Conservation (phyloP, 2,797 vertebrate genomes). For the Girardinus metallicus region DNA sequence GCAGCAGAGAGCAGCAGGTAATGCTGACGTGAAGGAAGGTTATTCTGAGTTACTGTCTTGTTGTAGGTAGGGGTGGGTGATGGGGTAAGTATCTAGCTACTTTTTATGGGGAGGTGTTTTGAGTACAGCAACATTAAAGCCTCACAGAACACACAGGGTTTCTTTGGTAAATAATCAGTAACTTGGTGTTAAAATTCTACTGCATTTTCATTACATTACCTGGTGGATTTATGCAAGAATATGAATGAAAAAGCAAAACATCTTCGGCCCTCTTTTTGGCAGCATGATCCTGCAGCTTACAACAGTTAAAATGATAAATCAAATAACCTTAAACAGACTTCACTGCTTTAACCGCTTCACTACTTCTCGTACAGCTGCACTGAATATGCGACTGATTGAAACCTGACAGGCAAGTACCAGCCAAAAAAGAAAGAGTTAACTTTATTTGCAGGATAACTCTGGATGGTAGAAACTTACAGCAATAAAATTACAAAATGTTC, state of each 20-base stretch:
- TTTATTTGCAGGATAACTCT: background rate
- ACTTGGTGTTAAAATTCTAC: background rate
- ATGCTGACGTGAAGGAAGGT: constrained; percentile 7
- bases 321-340: background rate
- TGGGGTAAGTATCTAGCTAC: constrained; percentile 1
- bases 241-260: background rate
- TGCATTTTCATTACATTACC: background rate
- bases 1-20: background rate
- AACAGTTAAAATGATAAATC: background rate
- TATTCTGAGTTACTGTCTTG: constrained; percentile 37
- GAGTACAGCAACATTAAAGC: background rate
- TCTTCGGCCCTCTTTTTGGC: background rate
- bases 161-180: background rate
- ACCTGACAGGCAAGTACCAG: background rate
- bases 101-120: background rate
- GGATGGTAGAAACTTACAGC: background rate
- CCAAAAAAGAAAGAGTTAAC: background rate
- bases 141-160: background rate
- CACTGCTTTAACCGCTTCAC: background rate
- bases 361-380: background rate
- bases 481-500: background rate
- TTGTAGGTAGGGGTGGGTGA: constrained; percentile 37
- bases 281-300: background rate
- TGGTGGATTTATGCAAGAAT: background rate
- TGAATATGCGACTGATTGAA: background rate